Base-by-base conservation (phyloP, 2,113 vertebrate genomes). In the Mionectes macconnelli region DNA sequence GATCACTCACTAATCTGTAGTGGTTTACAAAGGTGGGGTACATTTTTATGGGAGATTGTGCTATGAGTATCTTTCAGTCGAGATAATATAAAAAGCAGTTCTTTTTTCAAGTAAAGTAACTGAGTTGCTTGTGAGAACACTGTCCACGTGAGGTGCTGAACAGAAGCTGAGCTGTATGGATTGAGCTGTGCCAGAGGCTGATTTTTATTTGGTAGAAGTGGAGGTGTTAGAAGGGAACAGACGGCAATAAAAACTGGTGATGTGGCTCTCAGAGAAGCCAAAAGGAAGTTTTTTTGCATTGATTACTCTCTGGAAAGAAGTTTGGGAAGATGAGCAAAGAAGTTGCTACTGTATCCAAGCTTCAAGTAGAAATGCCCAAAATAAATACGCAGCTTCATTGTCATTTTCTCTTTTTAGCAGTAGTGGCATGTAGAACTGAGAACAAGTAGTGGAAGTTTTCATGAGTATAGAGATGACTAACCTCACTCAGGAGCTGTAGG, bases 111-210 rank as follows among this genome's bases (percentile, higher is more conserved):
- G 78, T 87, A 72, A 64, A 87, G 52, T 93, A 88, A 80, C 49
- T 10, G 57, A 77, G 59, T 84, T 94, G 64, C 20, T 53, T 63
- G 23, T 73, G 82, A 76, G 49, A 93, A 37, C 21, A 6, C 78
- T 64, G 82, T 87, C 90, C 92, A 69, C 0, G 6, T 73, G 92
- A 90, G 88, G 53, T 69, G 67, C 67, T 83, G 90, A 91, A 45
- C 47, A 80, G 75, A 90, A 92, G 63, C 85, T 55, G 79, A 77
- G 59, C 75, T 92, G 55, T 49, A 21, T 62, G 68, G 67, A 56
- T 87, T 93, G 62, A 85, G 57, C 63, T 93, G 30, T 92, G 95
- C 90, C 94, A 88, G 92, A 90, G 94, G 72, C 83, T 93, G 79
- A 45, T 90, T 94, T 94, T 92, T 92, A 83, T 93, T 88, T 94